Evolutionary conservation across 2,888 invertebrate genomes (phyloP).

Genomic region (Cyrtodaria siliqua): DNA sequence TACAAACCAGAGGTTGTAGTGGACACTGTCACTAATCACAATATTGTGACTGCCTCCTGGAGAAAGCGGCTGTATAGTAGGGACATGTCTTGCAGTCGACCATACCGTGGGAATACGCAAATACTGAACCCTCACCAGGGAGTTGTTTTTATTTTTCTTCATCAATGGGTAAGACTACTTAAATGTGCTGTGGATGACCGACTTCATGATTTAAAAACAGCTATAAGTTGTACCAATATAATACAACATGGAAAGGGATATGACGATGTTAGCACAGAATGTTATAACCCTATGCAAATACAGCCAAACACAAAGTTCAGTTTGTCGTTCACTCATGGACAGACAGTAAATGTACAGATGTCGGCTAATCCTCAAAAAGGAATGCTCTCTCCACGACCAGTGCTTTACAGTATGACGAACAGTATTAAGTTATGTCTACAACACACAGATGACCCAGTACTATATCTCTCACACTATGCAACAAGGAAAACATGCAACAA

Average conservation of each 20-base stretch:
- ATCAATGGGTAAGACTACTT: conserved; percentile 29
- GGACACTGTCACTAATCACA: conserved; percentile 19
- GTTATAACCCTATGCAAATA: conserved; percentile 19
- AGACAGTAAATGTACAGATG: conserved; percentile 63
- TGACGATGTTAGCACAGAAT: conserved; percentile 55
- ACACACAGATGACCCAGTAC: conserved; percentile 67
- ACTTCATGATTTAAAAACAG: conserved; percentile 13
- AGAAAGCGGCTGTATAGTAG: conserved; percentile 59
- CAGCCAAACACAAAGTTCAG: conserved; percentile 61
- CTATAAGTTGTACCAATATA: not conserved
- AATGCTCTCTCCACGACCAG: conserved; percentile 55
- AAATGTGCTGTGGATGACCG: conserved; percentile 13
- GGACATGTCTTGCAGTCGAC: not conserved
- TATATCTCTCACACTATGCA: conserved; percentile 61
- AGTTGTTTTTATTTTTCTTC: conserved; percentile 5
- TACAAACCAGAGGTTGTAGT: conserved; percentile 56
- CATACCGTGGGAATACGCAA: conserved; percentile 2
- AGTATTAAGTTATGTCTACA: conserved; percentile 66
- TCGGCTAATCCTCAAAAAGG: conserved; percentile 61
- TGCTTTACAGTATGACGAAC: conserved; percentile 63
- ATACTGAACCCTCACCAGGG: conserved; percentile 7
- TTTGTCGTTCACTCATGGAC: conserved; percentile 58
- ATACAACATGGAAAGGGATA: conserved; percentile 1
- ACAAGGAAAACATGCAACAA: conserved; percentile 44
- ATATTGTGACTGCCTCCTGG: conserved; percentile 61